These are phyloP conservation scores for Hephaestus fuliginosus DNA, from an alignment of 2,797 vertebrate genomes.

Conservation along the genomic window DNA sequence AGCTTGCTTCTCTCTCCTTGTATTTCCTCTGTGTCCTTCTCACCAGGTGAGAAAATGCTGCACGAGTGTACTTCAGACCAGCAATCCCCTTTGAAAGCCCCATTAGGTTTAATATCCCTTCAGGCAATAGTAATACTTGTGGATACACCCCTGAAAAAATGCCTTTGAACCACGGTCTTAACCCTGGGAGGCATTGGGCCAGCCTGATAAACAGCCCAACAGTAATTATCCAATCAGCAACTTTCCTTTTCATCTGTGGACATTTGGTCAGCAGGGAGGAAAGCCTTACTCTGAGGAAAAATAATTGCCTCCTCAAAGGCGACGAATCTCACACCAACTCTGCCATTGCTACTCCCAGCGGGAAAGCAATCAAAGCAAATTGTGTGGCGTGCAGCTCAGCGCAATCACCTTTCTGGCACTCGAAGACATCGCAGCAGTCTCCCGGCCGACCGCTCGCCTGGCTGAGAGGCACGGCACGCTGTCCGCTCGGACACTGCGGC, in stretches of 20 bases:
- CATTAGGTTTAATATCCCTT: conserved; percentile 47
- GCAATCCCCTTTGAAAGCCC: conserved; percentile 25
- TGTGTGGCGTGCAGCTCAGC: conserved; percentile 23
- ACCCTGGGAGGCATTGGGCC: conserved; percentile 29
- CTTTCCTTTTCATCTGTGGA: conserved; percentile 65
- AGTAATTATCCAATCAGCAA: conserved; percentile 66
- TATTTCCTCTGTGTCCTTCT: conserved; percentile 22
- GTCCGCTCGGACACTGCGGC: conserved; percentile 79
- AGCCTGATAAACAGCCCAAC: conserved; percentile 61
- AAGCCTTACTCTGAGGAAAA: conserved; percentile 52
- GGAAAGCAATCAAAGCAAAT: conserved; percentile 41
- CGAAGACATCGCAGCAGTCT: conserved; percentile 86
- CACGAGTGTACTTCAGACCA: conserved; percentile 2
- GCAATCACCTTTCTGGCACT: conserved; percentile 87
- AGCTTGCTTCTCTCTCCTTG: conserved; percentile 2
- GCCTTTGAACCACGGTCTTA: conserved; percentile 53
- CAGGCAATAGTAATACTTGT: conserved; percentile 43
- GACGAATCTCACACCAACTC: conserved; percentile 60
- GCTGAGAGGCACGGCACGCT: conserved; percentile 67
- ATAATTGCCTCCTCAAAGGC: conserved; percentile 63
- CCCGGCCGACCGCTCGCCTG: conserved; percentile 83
- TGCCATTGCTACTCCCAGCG: conserved; percentile 36
- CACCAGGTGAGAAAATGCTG: conserved; percentile 26
- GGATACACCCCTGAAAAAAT: conserved; percentile 48
- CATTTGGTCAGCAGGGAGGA: conserved; percentile 62